These are phyloP conservation scores for Oophaga pumilio DNA, from an alignment of 2,113 vertebrate genomes.

Conservation along the genomic window DNA sequence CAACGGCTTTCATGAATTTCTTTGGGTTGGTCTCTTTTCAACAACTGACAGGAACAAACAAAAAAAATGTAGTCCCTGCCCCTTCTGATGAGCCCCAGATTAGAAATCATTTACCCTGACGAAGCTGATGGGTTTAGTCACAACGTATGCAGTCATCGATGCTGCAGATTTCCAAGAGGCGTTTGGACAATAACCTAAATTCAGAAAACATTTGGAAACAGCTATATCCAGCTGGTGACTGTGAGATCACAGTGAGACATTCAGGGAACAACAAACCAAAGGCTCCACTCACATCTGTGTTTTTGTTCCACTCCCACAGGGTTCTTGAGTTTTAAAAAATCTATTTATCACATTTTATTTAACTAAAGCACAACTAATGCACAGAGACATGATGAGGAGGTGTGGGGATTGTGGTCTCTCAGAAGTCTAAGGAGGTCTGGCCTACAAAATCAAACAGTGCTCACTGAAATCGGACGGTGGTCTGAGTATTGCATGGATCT, in stretches of 20 bases:
- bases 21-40: too few relatives aligned
- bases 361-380: too few relatives aligned
- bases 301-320: not conserved
- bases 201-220: conserved; percentile 25
- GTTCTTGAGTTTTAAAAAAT: too few relatives aligned
- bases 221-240: not conserved
- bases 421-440: too few relatives aligned
- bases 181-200: conserved; percentile 21
- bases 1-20: too few relatives aligned
- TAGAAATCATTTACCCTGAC: not conserved
- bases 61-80: not conserved
- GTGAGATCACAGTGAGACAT: not conserved
- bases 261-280: not conserved
- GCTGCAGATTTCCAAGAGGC: conserved; percentile 5
- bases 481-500: too few relatives aligned
- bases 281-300: not conserved
- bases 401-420: too few relatives aligned
- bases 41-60: too few relatives aligned
- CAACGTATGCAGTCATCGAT: not conserved
- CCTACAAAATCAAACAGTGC: too few relatives aligned
- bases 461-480: too few relatives aligned
- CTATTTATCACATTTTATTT: too few relatives aligned
- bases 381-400: too few relatives aligned
- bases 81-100: not conserved
- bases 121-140: not conserved